These are phyloP conservation scores for Stegostoma tigrinum DNA, from an alignment of 2,113 vertebrate genomes.

Conservation along the genomic window DNA sequence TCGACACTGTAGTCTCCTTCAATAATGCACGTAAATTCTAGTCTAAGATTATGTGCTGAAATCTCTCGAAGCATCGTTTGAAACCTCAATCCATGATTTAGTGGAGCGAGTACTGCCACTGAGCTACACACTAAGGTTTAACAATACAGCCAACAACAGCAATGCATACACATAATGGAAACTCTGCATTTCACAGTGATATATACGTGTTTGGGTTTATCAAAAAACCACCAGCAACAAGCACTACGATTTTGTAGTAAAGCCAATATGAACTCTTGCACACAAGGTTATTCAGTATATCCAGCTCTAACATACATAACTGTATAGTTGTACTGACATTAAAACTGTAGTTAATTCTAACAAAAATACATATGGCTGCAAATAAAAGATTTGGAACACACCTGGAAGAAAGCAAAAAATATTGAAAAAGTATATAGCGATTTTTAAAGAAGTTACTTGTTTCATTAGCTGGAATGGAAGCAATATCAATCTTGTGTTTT, in stretches of 20 bases:
- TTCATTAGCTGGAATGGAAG: neutral
- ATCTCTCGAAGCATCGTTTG: neutral
- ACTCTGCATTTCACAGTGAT: neutral
- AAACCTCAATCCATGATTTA: neutral
- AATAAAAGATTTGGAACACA: neutral
- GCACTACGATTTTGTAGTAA: neutral
- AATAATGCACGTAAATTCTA: neutral
- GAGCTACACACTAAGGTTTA: neutral
- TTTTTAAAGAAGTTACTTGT: neutral
- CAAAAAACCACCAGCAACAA: neutral
- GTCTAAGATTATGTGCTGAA: neutral
- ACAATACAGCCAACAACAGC: neutral
- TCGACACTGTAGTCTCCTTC: neutral
- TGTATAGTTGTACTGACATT: neutral
- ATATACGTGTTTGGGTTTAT: neutral
- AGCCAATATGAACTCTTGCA: neutral
- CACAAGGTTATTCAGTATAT: neutral
- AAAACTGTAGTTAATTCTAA: neutral
- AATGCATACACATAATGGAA: neutral
- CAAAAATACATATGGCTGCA: neutral
- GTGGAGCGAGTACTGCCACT: neutral
- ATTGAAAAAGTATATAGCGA: neutral
- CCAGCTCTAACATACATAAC: neutral
- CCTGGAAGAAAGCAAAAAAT: neutral
- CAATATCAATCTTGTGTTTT: conserved; percentile 18